Base-by-base conservation (phyloP, 2,113 vertebrate species). In the Ginglymostoma cirratum region DNA sequence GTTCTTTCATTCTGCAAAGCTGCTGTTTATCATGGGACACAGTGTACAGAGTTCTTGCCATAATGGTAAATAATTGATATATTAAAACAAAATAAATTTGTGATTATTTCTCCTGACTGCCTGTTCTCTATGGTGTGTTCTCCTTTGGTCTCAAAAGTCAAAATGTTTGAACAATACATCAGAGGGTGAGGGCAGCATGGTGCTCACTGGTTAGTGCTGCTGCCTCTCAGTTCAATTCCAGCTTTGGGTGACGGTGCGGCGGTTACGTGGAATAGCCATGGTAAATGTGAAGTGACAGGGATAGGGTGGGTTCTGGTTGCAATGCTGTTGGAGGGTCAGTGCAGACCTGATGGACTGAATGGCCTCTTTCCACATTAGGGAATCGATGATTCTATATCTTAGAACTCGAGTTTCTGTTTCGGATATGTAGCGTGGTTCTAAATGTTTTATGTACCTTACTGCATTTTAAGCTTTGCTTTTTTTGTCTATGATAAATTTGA, bases 61-160 rank as follows among this genome's bases (percentile, higher is more conserved):
- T 97, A 98, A 98, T 97, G 98, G 97, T 98, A 97, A 98, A 98
- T 97, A 97, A 98, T 96, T 97, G 97, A 97, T 97, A 97, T 97
- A 98, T 98, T 98, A 98, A 98, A 98, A 98, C 97, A 98, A 97
- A 98, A 98, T 98, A 99, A 99, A 96, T 98, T 98, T 98, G 98
- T 98, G 98, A 98, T 95, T 72, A 95, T 98, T 98, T 98, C 98
- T 98, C 98, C 98, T 98, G 98, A 98, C 96, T 78, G 48, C 0
- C 23, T 94, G 27, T 72, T 95, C 94, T 52, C 89, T 93, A 17
- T 38, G 8, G n/a, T 66, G 5, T 66, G 69, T 95, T 27, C 19
- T 23, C 38, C 5, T 94, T 76, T 95, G 48, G 17, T 93, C 38
- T 67, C 21, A 92, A 92, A 30, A 95, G 48, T n/a, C 7, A 0